Evolutionary conservation across 1,140 invertebrate species (phyloP).

Genomic region (Brevipalpus yothersi): DNA sequence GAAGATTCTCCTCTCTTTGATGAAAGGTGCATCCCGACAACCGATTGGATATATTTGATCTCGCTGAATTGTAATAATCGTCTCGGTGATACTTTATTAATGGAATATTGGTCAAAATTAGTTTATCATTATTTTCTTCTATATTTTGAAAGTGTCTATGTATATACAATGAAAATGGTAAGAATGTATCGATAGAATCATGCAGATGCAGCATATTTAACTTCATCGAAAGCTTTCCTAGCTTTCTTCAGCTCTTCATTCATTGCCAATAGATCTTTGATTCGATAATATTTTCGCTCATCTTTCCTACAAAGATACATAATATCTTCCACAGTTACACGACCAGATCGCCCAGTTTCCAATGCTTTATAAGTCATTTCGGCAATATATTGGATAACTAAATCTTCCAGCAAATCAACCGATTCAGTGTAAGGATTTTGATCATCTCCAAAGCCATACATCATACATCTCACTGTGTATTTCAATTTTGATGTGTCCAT

Average conservation of each 20-base stretch:
- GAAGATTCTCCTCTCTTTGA: too few species aligned
- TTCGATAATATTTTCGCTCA: conserved; percentile 82
- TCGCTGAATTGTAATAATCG: too few species aligned
- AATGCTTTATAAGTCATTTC: conserved; percentile 78
- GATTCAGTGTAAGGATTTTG: conserved; percentile 97
- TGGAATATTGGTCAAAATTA: too few species aligned
- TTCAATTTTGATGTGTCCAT: background rate
- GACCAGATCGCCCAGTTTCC: conserved; percentile 83
- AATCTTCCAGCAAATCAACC: conserved; percentile 86
- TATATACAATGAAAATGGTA: too few species aligned
- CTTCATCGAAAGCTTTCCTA: conserved; percentile 97
- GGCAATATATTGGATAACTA: conserved; percentile 93
- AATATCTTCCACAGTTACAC: conserved; percentile 92
- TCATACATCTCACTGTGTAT: conserved; percentile 52
- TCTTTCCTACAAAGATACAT: conserved; percentile 96
- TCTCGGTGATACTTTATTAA: too few species aligned
- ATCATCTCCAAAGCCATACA: conserved; percentile 99
- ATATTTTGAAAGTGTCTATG: too few species aligned
- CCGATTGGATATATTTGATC: too few species aligned
- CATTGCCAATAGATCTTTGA: conserved; percentile 91
- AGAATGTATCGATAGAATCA: background rate
- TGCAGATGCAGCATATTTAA: conserved; percentile 49
- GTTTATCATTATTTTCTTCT: too few species aligned
- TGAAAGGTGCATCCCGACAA: too few species aligned
- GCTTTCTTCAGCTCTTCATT: conserved; percentile 98